Evolutionary conservation across 64 coral and sea anemone species (phyloP).

Genomic region (Cladopsammia gracilis): DNA sequence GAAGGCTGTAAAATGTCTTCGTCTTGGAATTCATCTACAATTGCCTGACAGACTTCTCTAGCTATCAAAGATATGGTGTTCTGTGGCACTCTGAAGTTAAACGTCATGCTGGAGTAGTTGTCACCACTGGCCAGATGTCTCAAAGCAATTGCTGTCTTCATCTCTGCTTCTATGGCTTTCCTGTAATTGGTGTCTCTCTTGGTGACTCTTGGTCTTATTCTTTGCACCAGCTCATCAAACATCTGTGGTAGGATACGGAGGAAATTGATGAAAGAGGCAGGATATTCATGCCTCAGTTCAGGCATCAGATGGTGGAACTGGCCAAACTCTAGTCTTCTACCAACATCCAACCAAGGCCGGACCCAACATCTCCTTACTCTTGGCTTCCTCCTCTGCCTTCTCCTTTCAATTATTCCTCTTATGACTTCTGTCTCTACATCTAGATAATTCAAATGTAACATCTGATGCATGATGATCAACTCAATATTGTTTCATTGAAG

Average conservation of each 20-base stretch:
- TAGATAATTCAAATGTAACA: too few species aligned
- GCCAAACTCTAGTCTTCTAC: constrained; percentile 30
- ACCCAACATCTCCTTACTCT: constrained; percentile 28
- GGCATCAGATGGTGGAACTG: constrained; percentile 18
- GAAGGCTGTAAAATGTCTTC: too few species aligned
- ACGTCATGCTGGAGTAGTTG: background rate
- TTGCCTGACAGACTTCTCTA: constrained; percentile 9
- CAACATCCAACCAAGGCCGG: background rate
- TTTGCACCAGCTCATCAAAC: constrained; percentile 32
- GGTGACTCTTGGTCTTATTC: constrained; percentile 29
- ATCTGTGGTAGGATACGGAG: constrained; percentile 15
- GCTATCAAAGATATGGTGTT: constrained; percentile 11
- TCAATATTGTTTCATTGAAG: too few species aligned
- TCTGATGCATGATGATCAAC: too few species aligned
- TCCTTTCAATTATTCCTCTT: too few species aligned
- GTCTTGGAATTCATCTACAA: background rate
- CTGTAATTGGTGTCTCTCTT: constrained; percentile 12
- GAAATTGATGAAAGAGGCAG: constrained; percentile 23
- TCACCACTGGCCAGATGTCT: constrained; percentile 32
- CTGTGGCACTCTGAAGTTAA: constrained; percentile 10
- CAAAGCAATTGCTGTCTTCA: background rate
- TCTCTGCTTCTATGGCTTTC: constrained; percentile 9
- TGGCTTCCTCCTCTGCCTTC: background rate
- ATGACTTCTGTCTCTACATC: too few species aligned
- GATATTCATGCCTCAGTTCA: constrained; percentile 38